Base-by-base conservation (phyloP, 1,140 invertebrate genomes). In the Yoshiicerus persimilis region DNA sequence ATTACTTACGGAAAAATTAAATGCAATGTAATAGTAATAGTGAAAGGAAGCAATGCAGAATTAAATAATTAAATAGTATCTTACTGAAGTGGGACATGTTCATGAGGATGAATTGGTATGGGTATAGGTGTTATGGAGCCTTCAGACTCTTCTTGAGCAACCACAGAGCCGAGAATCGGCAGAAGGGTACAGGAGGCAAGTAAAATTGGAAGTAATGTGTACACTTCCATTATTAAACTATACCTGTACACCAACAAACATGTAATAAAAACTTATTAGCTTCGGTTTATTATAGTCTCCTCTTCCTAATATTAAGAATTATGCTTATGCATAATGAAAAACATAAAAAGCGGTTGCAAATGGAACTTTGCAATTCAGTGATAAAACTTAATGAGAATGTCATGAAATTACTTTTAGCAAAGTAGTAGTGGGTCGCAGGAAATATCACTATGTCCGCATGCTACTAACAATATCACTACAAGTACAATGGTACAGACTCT, bases 151-250 rank as follows among this genome's bases (percentile, higher is more conserved):
- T 36, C 10, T 89, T 89, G 88, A 87, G 88, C 88, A 70, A 84
- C 62, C n/a, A 87, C 88, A 25, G 85, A 70, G 32, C 62, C 88
- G 36, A 87, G 88, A 84, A 70, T 87, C 13, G 88, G 88, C 75
- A 89, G 86, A 23, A 89, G 80, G 23, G 86, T 70, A 64, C 85
- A 87, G 30, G 77, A 87, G 38, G 64, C 88, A 11, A 89, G 56
- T 20, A 89, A 77, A 27, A 89, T n/a, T 56, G 86, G 85, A 75
- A 87, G 77, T 25, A 87, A n/a, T 20, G 16, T 34, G 34, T 41
- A 84, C 4, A 56, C 23, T 47, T 41, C 88, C 88, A 87, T 87
- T 11, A 25, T 86, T 36, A 85, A 16, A 84, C 27, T 77, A 36
- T n/a, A 77, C 30, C 30, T 77, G 32, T 11, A 77, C 27, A 77